Evolutionary conservation across 2,888 invertebrate genomes (phyloP).

Genomic region (Agonopterix arenella): DNA sequence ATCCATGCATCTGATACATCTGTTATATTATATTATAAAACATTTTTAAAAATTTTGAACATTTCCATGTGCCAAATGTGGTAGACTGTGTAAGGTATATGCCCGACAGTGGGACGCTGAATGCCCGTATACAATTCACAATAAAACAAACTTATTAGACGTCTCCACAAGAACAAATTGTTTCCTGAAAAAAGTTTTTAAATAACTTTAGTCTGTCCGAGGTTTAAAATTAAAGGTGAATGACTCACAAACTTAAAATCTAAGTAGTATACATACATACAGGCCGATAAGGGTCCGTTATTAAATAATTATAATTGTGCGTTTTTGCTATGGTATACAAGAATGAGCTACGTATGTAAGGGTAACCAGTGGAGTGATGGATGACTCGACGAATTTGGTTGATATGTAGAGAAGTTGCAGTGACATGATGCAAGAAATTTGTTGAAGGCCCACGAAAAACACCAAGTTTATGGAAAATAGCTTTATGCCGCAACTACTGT

Average conservation of each 20-base stretch:
- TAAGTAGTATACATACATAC: conserved; percentile 7
- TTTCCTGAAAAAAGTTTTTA: too few species aligned
- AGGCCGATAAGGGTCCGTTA: neutral
- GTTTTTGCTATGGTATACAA: conserved; percentile 34
- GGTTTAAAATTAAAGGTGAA: conserved; percentile 40
- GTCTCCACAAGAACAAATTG: too few species aligned
- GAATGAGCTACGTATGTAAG: conserved; percentile 23
- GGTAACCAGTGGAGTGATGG: conserved; percentile 29
- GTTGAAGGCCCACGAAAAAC: conserved; percentile 54
- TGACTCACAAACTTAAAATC: conserved; percentile 23
- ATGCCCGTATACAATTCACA: too few species aligned
- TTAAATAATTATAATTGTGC: conserved; percentile 35
- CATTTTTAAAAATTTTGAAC: too few species aligned
- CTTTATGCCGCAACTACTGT: conserved; percentile 38
- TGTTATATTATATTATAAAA: too few species aligned
- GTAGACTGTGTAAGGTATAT: too few species aligned
- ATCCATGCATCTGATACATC: neutral
- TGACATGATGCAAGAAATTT: conserved; percentile 66
- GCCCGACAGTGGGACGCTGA: too few species aligned
- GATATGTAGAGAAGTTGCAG: conserved; percentile 54
- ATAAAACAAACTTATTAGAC: too few species aligned
- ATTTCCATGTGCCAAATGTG: too few species aligned
- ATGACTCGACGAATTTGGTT: conserved; percentile 39
- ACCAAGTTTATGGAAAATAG: conserved; percentile 53
- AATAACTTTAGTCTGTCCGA: too few species aligned